These are phyloP conservation scores for Chionoecetes opilio DNA, from an alignment of 1,140 invertebrate genomes.

Conservation along the genomic window DNA sequence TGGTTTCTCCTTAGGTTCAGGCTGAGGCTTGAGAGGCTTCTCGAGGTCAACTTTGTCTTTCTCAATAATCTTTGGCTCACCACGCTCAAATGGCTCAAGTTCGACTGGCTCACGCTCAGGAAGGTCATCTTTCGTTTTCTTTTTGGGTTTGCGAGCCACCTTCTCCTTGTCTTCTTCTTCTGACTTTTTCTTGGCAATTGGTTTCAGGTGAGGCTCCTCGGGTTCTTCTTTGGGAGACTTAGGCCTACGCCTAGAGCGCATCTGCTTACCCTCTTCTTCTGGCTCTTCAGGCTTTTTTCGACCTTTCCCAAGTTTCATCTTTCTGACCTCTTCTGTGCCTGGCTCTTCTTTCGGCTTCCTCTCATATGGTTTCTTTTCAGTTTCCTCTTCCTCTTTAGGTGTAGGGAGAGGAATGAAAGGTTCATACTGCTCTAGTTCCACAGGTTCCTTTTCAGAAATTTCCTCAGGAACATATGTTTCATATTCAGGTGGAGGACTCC, in stretches of 20 bases:
- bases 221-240: conserved; percentile 67
- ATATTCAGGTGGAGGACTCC: conserved; percentile 70
- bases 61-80: conserved; percentile 57
- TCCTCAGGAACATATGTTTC: conserved; percentile 70
- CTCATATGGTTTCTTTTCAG: conserved; percentile 51
- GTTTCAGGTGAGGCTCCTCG: conserved; percentile 58
- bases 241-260: conserved; percentile 42
- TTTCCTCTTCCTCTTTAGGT: conserved; percentile 60
- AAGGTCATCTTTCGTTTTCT: conserved; percentile 80
- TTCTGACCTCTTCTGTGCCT: conserved; percentile 61
- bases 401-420: background rate
- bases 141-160: conserved; percentile 78
- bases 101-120: conserved; percentile 54
- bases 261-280: conserved; percentile 60
- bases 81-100: conserved; percentile 43
- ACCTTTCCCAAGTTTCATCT: conserved; percentile 67
- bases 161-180: conserved; percentile 64
- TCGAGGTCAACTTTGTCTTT: conserved; percentile 66
- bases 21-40: conserved; percentile 49
- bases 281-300: conserved; percentile 58
- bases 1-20: conserved; percentile 44
- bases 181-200: conserved; percentile 48
- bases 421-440: conserved; percentile 67
- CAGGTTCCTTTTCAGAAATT: conserved; percentile 70
- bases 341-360: conserved; percentile 69